phyloP scores from a whole-genome alignment of 1,140 invertebrate genomes.

The Dinothrombium tinctorium region DNA sequence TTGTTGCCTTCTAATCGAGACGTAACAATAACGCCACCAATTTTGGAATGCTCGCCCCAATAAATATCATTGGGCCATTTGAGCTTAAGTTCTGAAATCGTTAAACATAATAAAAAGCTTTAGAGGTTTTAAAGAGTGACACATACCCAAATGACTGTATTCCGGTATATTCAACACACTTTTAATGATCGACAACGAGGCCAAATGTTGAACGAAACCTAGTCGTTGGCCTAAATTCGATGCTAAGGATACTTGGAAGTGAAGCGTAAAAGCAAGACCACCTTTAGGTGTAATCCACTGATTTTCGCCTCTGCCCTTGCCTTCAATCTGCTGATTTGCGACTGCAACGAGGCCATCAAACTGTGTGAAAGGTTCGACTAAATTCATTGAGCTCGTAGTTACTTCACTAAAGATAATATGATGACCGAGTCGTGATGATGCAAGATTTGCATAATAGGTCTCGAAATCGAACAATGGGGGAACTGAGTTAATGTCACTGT shows the following conservation, averaged over 20 bases:
- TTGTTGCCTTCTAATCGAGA: conserved; percentile 33
- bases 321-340: conserved; percentile 44
- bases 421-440: conserved; percentile 44
- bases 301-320: conserved; percentile 51
- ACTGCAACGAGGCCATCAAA: conserved; percentile 49
- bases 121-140: not conserved
- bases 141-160: conserved; percentile 26
- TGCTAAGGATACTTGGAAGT: conserved; percentile 40
- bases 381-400: conserved; percentile 44
- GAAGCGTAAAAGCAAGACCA: conserved; percentile 68
- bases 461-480: conserved; percentile 18
- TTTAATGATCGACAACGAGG: conserved; percentile 50
- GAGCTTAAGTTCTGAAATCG: conserved; percentile 32
- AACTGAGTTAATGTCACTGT: too few relatives aligned
- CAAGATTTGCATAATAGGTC: conserved; percentile 28
- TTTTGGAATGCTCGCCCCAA: conserved; percentile 41
- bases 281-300: conserved; percentile 71
- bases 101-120: not conserved
- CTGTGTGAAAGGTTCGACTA: conserved; percentile 31
- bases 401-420: conserved; percentile 58
- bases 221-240: conserved; percentile 40
- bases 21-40: conserved; percentile 61
- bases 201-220: conserved; percentile 60
- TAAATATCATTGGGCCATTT: conserved; percentile 99
- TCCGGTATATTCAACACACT: conserved; percentile 37